Percentiles rank a stretch among this genome's conserved stretches.
phyloP scores from a whole-genome alignment of 23 tunicate species.

The Clavelina lepadiformis region DNA sequence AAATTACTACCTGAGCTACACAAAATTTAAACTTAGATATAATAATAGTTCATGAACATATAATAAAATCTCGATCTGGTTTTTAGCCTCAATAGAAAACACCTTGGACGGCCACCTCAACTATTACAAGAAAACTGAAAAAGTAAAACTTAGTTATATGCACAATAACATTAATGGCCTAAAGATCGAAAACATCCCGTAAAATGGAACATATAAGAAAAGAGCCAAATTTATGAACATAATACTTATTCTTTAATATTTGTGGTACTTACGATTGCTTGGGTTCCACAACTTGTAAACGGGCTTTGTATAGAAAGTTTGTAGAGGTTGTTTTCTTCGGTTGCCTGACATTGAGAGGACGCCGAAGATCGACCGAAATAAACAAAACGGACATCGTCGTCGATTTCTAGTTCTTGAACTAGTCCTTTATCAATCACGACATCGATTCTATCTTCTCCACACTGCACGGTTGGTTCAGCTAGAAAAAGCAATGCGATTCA shows the following conservation, averaged over 20 bases:
- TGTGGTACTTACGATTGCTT: conserved; percentile 95
- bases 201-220: too few relatives aligned
- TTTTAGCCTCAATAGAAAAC: too few relatives aligned
- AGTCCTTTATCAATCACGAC: conserved; percentile 95
- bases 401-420: conserved; percentile 81
- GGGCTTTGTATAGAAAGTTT: conserved; percentile 69
- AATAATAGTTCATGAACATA: neutral
- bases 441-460: conserved; percentile 82
- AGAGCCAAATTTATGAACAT: too few relatives aligned
- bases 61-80: too few relatives aligned
- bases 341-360: conserved; percentile 62
- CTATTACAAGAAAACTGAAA: too few relatives aligned
- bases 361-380: conserved; percentile 88
- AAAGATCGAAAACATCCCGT: too few relatives aligned
- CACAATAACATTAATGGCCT: too few relatives aligned
- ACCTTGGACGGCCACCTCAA: too few relatives aligned
- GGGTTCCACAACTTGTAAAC: conserved; percentile 94
- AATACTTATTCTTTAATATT: too few relatives aligned
- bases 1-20: too few relatives aligned
- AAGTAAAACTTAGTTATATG: too few relatives aligned
- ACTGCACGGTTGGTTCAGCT: conserved; percentile 94
- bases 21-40: too few relatives aligned
- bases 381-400: conserved; percentile 77
- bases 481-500: conserved; percentile 2
- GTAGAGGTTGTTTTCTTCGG: conserved; percentile 60